Percentiles rank a stretch among this genome's conserved stretches.
These are phyloP conservation scores for Polyergus mexicanus DNA, from an alignment of 1,140 invertebrate species.

Conservation along the genomic window DNA sequence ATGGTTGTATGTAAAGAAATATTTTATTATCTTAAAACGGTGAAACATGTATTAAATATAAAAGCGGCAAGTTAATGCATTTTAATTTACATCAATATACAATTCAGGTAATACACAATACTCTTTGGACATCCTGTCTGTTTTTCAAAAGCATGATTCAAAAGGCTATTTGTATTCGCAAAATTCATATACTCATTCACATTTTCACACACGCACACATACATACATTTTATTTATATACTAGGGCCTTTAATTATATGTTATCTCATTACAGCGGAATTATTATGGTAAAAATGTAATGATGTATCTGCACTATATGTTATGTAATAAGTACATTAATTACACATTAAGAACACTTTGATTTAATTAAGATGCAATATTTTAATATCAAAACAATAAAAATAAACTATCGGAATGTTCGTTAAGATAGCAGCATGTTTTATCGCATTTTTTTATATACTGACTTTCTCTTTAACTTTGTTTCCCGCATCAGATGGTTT, in stretches of 20 bases:
- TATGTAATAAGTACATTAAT: slow-evolving; percentile 70
- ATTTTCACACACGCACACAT: background rate
- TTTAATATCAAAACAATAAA: slow-evolving; percentile 54
- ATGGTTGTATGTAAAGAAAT: slow-evolving; percentile 67
- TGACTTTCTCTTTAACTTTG: slow-evolving; percentile 48
- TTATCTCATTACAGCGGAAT: slow-evolving; percentile 22
- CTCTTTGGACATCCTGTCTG: background rate
- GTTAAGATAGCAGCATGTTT: background rate
- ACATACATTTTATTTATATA: slow-evolving; percentile 31
- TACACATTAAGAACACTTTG: slow-evolving; percentile 73
- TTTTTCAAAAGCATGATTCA: background rate
- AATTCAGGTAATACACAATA: slow-evolving; percentile 14
- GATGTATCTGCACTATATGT: slow-evolving; percentile 32
- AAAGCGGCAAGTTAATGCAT: slow-evolving; percentile 60
- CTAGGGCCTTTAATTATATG: slow-evolving; percentile 42
- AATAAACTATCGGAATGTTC: slow-evolving; percentile 68
- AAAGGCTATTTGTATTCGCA: slow-evolving; percentile 9
- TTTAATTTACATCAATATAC: slow-evolving; percentile 67
- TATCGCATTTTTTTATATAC: background rate
- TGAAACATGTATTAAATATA: slow-evolving; percentile 66
- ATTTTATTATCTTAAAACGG: slow-evolving; percentile 70
- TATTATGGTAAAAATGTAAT: slow-evolving; percentile 54
- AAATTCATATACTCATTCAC: slow-evolving; percentile 19
- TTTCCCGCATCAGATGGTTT: slow-evolving; percentile 18
- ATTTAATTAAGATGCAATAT: slow-evolving; percentile 33